Conservation (phyloP, 2,113 vertebrate species). For the Orycteropus afer region DNA sequence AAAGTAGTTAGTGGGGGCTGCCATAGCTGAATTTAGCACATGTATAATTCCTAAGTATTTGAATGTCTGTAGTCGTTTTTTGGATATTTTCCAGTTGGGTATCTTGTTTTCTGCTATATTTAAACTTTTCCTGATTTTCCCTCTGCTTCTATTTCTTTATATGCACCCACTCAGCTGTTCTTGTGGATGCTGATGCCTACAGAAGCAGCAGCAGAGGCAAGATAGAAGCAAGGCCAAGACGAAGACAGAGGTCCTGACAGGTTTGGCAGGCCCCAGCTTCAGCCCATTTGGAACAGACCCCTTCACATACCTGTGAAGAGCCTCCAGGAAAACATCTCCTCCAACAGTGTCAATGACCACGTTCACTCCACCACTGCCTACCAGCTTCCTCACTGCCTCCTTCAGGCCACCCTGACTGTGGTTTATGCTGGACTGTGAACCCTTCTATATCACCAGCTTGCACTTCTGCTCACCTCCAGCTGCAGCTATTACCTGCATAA, state of each 20-base stretch:
- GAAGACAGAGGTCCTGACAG: background rate
- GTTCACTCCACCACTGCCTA: slow-evolving; percentile 5
- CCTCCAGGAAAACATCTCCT: slow-evolving; percentile 70
- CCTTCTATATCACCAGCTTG: slow-evolving; percentile 46
- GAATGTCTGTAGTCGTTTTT: slow-evolving; percentile 43
- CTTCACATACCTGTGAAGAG: slow-evolving; percentile 55
- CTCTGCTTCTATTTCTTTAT: slow-evolving; percentile 70
- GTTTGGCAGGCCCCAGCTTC: background rate
- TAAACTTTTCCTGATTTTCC: slow-evolving; percentile 77
- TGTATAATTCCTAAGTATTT: slow-evolving; percentile 52
- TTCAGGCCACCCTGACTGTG: slow-evolving; percentile 66
- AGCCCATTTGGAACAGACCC: background rate
- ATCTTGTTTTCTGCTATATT: slow-evolving; percentile 77
- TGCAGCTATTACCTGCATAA: slow-evolving; percentile 65
- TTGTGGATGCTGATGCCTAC: background rate
- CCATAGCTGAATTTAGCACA: slow-evolving; percentile 51
- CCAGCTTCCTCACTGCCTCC: slow-evolving; percentile 71
- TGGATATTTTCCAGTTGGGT: slow-evolving; percentile 72
- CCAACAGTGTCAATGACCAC: slow-evolving; percentile 55
- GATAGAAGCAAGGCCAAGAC: background rate
- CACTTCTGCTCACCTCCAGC: slow-evolving; percentile 68
- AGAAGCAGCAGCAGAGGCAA: slow-evolving; percentile 30
- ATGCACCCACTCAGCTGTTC: slow-evolving; percentile 70
- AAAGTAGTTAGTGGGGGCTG: background rate
- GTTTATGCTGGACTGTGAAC: background rate